Evolutionary conservation across 2,888 invertebrate species (phyloP), one percentile per base, ranked within the genome.

Genomic region (Sepiola atlantica): DNA sequence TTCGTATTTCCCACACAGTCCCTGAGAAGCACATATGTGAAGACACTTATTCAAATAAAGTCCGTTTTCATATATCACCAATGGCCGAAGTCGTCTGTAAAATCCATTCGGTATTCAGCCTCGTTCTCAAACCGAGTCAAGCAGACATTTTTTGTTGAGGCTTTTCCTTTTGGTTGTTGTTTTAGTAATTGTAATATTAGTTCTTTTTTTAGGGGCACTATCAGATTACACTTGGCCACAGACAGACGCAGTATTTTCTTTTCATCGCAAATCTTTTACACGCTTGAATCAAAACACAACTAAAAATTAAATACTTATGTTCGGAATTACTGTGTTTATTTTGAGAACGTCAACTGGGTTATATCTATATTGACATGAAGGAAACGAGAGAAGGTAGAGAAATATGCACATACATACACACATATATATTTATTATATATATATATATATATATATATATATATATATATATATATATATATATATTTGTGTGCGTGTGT

Each of bases 221-320:
- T 77, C 77, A n/a, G n/a, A 77, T 77, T 77, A 77, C 77, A 32
- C 32, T 77, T 77, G 77, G 77, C n/a, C n/a, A 77, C n/a, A 77
- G 77, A 77, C n/a, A n/a, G 16, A 77, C n/a, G n/a, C 77, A 77
- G 32, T 77, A 77, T 77, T 77, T 77, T 77, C 77, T n/a, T 77
- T 77, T 77, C 45, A n/a, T 14, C n/a, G 77, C 77, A 77, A 77
- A 77, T 77, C 77, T 77, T 77, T 77, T 77, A 77, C 77, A 77
- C n/a, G 4, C 77, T n/a, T n/a, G 32, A 77, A 32, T 77, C 77
- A 77, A 77, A 77, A 77, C 77, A 77, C n/a, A 16, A 32, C 77
- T 77, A 77, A 77, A 45, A 77, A 77, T 77, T n/a, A 77, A 77
- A 77, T 77, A 77, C 77, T 77, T 77, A 77, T 77, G 77, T 77